Conservation (phyloP, 1,140 invertebrate species). For the Bombyx mori region DNA sequence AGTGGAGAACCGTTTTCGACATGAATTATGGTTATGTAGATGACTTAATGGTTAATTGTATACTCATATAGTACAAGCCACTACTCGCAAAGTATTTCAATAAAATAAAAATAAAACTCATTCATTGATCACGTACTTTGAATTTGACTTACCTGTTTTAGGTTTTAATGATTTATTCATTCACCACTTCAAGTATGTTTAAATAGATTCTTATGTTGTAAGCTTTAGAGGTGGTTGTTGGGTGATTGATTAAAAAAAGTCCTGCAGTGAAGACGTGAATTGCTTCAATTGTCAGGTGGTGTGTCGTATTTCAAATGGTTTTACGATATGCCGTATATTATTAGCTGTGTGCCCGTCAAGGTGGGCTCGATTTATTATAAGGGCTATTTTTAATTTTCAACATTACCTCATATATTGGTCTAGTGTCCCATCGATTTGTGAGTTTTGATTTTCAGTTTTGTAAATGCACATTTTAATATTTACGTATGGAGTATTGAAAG, state of each 20-base stretch:
- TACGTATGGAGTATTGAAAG: too few relatives aligned
- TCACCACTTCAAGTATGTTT: constrained; percentile 5
- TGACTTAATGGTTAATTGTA: too few relatives aligned
- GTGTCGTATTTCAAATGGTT: constrained; percentile 44
- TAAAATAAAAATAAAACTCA: constrained; percentile 14
- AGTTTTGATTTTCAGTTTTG: too few relatives aligned
- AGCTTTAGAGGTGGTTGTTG: neutral
- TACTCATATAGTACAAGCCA: too few relatives aligned
- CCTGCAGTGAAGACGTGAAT: constrained; percentile 42
- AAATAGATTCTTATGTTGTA: neutral
- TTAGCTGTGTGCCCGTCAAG: constrained; percentile 24
- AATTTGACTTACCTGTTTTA: constrained; percentile 21
- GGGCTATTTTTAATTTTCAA: too few relatives aligned
- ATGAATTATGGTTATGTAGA: too few relatives aligned
- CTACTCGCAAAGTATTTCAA: too few relatives aligned
- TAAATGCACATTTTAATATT: too few relatives aligned
- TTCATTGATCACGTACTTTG: constrained; percentile 36
- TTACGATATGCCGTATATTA: constrained; percentile 52
- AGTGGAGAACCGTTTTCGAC: too few relatives aligned
- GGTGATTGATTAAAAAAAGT: constrained; percentile 7
- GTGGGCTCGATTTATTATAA: constrained; percentile 10
- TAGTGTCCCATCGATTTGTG: too few relatives aligned
- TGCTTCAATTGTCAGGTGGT: constrained; percentile 46
- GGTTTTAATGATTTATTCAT: constrained; percentile 4
- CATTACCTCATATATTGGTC: too few relatives aligned